These are phyloP conservation scores for Antechinus flavipes DNA, from an alignment of 2,113 vertebrate species.

Conservation along the genomic window DNA sequence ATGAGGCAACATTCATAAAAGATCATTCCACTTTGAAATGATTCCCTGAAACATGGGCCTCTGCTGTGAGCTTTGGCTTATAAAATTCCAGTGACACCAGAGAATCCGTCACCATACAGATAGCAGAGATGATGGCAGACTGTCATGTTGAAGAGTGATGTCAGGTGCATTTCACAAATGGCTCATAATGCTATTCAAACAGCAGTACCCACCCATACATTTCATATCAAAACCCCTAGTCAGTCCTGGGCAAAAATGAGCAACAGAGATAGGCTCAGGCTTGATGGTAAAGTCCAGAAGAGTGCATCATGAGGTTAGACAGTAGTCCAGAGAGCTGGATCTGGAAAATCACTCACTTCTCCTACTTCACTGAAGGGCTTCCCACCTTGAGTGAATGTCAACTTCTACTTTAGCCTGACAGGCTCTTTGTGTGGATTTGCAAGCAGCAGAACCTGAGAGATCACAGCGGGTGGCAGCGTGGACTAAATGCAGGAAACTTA, in stretches of 20 bases:
- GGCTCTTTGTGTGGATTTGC: constrained; percentile 89
- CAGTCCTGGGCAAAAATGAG: not conserved
- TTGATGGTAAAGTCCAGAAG: not conserved
- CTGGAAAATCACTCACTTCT: constrained; percentile 88
- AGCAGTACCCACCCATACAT: not conserved
- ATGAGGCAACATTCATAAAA: too few relatives aligned
- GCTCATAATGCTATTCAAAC: not conserved
- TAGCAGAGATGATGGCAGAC: not conserved
- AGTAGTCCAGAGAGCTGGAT: constrained; percentile 80
- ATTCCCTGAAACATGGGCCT: too few relatives aligned
- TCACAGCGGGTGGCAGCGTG: constrained; percentile 85
- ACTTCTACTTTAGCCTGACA: constrained; percentile 87
- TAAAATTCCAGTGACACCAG: constrained; percentile 48
- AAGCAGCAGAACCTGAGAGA: constrained; percentile 91
- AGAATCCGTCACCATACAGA: constrained; percentile 34
- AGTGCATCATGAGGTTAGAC: constrained; percentile 51
- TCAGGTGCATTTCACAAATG: constrained; percentile 27
- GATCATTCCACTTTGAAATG: too few relatives aligned
- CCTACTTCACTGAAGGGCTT: constrained; percentile 83
- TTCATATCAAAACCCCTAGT: not conserved
- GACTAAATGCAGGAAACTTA: constrained; percentile 89
- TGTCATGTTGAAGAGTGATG: constrained; percentile 28
- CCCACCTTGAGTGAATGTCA: constrained; percentile 85
- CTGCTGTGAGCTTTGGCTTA: not conserved
- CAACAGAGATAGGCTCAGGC: not conserved